A percentile compares a stretch with the other conserved stretches of the same genome.
These are phyloP conservation scores for Lagenorhynchus albirostris DNA, from an alignment of 2,113 vertebrate species.

Conservation along the genomic window DNA sequence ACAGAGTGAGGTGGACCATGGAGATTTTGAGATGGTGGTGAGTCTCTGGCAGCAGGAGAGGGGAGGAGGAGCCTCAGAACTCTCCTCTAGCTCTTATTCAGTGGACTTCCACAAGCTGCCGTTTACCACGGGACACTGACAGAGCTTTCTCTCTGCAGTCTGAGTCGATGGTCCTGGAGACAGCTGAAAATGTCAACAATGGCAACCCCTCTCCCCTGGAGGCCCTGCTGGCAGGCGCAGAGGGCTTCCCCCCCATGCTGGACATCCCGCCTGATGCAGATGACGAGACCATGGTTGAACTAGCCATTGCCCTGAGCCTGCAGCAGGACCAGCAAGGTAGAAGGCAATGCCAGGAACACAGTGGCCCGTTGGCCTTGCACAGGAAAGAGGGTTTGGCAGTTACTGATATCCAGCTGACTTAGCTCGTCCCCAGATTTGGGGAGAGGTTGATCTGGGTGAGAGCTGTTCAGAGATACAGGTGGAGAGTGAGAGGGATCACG, in stretches of 20 bases:
- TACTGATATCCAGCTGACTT: constrained; percentile 43
- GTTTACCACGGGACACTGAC: neutral
- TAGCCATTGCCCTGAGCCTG: constrained; percentile 97
- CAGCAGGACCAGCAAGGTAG: constrained; percentile 99
- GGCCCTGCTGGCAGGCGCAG: constrained; percentile 95
- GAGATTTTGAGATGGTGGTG: constrained; percentile 99
- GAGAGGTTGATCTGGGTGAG: constrained; percentile 72
- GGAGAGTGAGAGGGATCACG: constrained; percentile 63
- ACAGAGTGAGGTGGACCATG: constrained; percentile 96
- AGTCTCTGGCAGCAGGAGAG: constrained; percentile 72
- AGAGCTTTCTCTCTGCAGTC: constrained; percentile 83
- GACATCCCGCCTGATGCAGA: constrained; percentile 99
- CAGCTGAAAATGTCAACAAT: constrained; percentile 95
- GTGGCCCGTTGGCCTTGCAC: neutral
- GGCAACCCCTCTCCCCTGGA: constrained; percentile 97
- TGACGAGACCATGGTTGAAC: constrained; percentile 99
- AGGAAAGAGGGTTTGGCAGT: constrained; percentile 43
- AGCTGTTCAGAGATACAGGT: constrained; percentile 68
- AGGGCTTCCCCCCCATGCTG: constrained; percentile 98
- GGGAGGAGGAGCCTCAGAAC: neutral
- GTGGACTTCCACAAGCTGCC: neutral
- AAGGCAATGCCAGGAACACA: neutral
- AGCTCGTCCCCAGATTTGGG: constrained; percentile 49
- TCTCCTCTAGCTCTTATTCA: neutral
- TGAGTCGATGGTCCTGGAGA: constrained; percentile 98